phyloP scores from a whole-genome alignment of 2,888 invertebrate species.

The Anodontia alba region DNA sequence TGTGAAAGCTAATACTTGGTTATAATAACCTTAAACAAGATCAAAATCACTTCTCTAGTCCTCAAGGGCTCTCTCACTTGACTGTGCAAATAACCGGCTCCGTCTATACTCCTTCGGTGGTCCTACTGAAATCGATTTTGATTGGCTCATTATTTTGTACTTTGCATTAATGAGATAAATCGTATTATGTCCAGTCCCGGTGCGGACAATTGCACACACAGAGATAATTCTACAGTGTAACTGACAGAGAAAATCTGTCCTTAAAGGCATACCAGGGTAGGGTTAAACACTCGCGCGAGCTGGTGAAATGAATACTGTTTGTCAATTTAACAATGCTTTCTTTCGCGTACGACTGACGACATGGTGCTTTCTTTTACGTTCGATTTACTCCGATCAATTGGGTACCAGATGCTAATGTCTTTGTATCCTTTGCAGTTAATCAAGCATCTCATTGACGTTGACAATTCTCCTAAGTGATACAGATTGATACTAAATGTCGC shows the following conservation, averaged over 20 bases:
- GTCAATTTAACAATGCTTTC: slow-evolving; percentile 4
- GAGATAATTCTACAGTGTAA: slow-evolving; percentile 23
- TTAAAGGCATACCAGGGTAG: not conserved
- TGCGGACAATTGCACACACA: not conserved
- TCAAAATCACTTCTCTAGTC: not conserved
- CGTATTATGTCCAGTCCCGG: slow-evolving; percentile 26
- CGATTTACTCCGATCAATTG: slow-evolving; percentile 2
- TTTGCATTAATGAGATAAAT: slow-evolving; percentile 42
- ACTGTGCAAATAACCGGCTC: slow-evolving; percentile 27
- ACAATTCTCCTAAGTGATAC: not conserved
- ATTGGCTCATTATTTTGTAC: slow-evolving; percentile 38
- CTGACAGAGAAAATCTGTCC: slow-evolving; percentile 44
- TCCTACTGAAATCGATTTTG: slow-evolving; percentile 10
- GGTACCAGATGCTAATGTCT: not conserved
- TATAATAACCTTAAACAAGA: too few relatives aligned
- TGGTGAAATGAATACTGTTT: slow-evolving; percentile 7
- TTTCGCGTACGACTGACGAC: slow-evolving; percentile 1
- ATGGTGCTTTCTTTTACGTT: slow-evolving; percentile 17
- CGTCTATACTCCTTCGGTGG: slow-evolving; percentile 28
- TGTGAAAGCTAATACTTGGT: too few relatives aligned
- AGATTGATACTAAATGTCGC: not conserved
- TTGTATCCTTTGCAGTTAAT: not conserved
- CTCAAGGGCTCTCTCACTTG: slow-evolving; percentile 20
- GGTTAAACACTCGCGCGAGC: not conserved
- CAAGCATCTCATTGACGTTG: not conserved